Percentiles rank a stretch among this genome's conserved stretches.
Conservation (phyloP, 92 coral and sea anemone genomes). For the Desmophyllum pertusum region DNA sequence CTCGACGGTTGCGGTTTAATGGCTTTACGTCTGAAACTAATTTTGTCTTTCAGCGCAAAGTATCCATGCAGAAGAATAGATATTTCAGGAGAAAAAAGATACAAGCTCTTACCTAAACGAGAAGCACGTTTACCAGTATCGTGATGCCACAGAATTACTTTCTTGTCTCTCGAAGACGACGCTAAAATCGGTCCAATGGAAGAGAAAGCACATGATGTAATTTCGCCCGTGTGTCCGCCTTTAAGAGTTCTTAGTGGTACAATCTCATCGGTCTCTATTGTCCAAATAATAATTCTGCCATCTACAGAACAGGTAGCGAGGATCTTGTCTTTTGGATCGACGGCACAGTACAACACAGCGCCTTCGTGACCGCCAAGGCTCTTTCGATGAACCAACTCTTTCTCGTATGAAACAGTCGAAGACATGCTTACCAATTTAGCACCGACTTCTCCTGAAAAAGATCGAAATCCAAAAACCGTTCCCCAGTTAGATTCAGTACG, state of each 20-base stretch:
- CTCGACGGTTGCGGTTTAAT: background rate
- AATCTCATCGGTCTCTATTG: constrained; percentile 71
- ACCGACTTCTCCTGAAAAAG: constrained; percentile 33
- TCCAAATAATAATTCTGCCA: constrained; percentile 80
- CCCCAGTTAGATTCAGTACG: background rate
- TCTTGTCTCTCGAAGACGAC: constrained; percentile 78
- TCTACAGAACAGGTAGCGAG: constrained; percentile 92
- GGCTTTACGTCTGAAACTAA: background rate
- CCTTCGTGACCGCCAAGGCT: constrained; percentile 75
- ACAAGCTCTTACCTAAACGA: constrained; percentile 75
- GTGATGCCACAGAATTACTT: constrained; percentile 86
- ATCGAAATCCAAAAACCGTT: background rate
- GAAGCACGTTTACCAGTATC: constrained; percentile 85
- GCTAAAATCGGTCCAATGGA: constrained; percentile 82
- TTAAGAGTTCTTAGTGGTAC: constrained; percentile 66
- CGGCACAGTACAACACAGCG: constrained; percentile 71
- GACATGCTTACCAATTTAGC: constrained; percentile 15
- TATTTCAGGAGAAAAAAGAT: background rate
- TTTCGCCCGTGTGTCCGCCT: constrained; percentile 73
- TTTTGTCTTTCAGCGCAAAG: background rate
- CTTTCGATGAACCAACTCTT: constrained; percentile 54
- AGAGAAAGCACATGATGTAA: constrained; percentile 75
- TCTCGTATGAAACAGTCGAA: constrained; percentile 56
- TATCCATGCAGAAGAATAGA: background rate
- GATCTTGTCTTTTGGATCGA: constrained; percentile 76